Base-by-base conservation (phyloP, 2,113 vertebrate species). In the Garra rufa region DNA sequence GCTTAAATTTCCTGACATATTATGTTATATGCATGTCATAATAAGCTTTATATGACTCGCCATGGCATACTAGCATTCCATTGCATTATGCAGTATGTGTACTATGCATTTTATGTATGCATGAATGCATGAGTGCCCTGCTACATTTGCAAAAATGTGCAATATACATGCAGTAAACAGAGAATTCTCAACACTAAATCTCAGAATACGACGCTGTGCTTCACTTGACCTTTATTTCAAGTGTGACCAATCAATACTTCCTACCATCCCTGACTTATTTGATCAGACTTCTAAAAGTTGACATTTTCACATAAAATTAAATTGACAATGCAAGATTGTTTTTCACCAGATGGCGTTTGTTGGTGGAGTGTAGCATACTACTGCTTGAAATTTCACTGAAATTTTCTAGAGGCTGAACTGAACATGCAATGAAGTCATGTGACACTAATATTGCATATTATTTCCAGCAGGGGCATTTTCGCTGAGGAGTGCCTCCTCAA, bases 321-420 rank as follows among this genome's bases (percentile, higher is more conserved):
- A 73, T 73, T 43, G 43, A 46, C n/a, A 73, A 46, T 46, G n/a
- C 41, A 46, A 73, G 43, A 65, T 15, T 65, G 61, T 24, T 65
- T 63, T 28, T 63, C 1, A 28, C 10, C 61, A 63, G 61, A 44
- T 71, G 38, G 38, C 44, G 69, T 71, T 24, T 71, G 41, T 70
- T 43, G 10, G n/a, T n/a, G n/a, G n/a, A 67, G 30, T 30, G 57
- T 46, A 41, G 61, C 77, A 34, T 19, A 34, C 28, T 41, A 21
- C 10, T 46, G 3, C 17, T 19, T 65, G 57, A 65, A 17, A 34
- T 6, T 15, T 71, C 17, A 38, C 17, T n/a, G n/a, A n/a, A n/a
- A n/a, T n/a, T n/a, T n/a, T n/a, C n/a, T n/a, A n/a, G n/a, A n/a
- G n/a, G n/a, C n/a, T n/a, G n/a, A n/a, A n/a, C n/a, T n/a, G n/a